Percentiles rank a stretch among this genome's conserved stretches.
phyloP scores from a whole-genome alignment of 2,797 vertebrate genomes.

The Esox lucius region DNA sequence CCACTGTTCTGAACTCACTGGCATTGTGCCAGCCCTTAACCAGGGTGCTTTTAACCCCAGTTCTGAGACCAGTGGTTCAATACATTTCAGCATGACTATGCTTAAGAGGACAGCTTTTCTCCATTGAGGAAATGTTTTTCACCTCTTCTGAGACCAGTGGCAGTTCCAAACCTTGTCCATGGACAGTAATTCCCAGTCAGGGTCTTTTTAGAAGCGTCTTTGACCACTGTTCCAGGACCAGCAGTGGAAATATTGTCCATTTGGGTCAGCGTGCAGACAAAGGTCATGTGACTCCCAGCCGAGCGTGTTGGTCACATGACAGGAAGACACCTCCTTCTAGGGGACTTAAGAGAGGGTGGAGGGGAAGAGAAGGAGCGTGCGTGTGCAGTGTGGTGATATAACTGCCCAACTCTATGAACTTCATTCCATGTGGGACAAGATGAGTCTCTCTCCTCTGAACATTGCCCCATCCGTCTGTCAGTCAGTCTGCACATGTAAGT shows the following conservation, averaged over 20 bases:
- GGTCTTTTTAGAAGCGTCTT: slow-evolving; percentile 14
- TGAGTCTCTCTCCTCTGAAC: slow-evolving; percentile 22
- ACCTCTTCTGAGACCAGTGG: slow-evolving; percentile 4
- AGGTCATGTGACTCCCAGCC: slow-evolving; percentile 3
- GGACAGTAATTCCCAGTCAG: neutral
- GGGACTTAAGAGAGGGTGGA: slow-evolving; percentile 32
- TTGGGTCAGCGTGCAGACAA: neutral
- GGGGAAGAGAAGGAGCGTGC: slow-evolving; percentile 20
- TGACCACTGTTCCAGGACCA: slow-evolving; percentile 31
- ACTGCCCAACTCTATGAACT: slow-evolving; percentile 22
- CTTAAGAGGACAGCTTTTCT: neutral
- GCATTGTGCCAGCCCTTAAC: slow-evolving; percentile 24
- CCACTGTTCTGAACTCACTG: slow-evolving; percentile 13
- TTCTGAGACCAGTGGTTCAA: slow-evolving; percentile 17
- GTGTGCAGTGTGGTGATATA: slow-evolving; percentile 33
- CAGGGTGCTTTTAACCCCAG: slow-evolving; percentile 7
- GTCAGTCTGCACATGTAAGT: slow-evolving; percentile 24
- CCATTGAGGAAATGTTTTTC: neutral
- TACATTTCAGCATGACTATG: neutral
- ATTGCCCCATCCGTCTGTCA: slow-evolving; percentile 18
- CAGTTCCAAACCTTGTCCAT: slow-evolving; percentile 13
- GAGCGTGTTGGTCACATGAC: neutral
- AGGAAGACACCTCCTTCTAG: slow-evolving; percentile 1
- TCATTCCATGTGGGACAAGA: slow-evolving; percentile 44
- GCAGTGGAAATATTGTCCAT: slow-evolving; percentile 44